phyloP scores from a whole-genome alignment of 1,140 invertebrate genomes.

The Euglossa dilemma region DNA sequence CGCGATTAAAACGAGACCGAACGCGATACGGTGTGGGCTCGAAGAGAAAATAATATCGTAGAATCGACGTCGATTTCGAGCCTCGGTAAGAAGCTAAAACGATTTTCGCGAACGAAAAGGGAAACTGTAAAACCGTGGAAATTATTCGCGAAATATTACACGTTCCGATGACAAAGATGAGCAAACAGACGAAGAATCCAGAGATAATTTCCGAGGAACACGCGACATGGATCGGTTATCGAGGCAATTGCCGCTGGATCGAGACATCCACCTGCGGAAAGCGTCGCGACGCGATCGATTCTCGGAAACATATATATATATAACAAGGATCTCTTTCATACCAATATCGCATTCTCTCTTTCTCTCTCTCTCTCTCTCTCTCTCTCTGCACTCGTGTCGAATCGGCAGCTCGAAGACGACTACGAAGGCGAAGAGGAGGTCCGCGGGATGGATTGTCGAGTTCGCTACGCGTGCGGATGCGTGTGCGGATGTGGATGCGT shows the following conservation, averaged over 20 bases:
- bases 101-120: no score
- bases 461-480: conserved; percentile 80
- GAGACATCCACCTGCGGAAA: neutral
- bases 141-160: no score
- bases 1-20: no score
- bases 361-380: neutral
- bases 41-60: no score
- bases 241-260: neutral
- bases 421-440: conserved; percentile 44
- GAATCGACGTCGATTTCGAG: no score
- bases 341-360: neutral
- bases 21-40: no score
- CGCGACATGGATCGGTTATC: no score
- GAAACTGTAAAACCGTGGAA: no score
- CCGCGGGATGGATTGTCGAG: conserved; percentile 34
- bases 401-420: conserved; percentile 24
- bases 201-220: no score
- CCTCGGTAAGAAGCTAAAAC: no score
- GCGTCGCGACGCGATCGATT: neutral
- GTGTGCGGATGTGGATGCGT: conserved; percentile 73
- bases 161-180: no score
- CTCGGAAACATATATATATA: neutral
- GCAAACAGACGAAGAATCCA: no score
- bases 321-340: neutral
- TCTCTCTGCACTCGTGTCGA: conserved; percentile 17